Percentiles rank a stretch among this genome's conserved stretches.
These are phyloP conservation scores for Lytechinus variegatus DNA, from an alignment of 35 echinoderm and acorn worm genomes.

Conservation along the genomic window DNA sequence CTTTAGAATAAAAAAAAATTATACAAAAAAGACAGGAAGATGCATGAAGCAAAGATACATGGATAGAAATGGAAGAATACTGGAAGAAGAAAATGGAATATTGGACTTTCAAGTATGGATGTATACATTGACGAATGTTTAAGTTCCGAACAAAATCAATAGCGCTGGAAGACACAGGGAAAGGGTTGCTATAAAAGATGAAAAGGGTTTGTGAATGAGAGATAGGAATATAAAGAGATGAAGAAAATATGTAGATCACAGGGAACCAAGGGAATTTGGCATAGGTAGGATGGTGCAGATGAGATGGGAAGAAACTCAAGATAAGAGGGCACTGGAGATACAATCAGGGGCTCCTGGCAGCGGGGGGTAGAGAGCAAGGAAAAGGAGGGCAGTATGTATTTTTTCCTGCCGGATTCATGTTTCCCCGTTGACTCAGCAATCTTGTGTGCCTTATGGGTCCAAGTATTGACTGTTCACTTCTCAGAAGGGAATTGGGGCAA, in stretches of 20 bases:
- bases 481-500: not conserved
- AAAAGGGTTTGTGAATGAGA: not conserved
- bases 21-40: not conserved
- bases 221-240: not conserved
- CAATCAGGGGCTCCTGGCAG: not conserved
- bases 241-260: not conserved
- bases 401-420: constrained; percentile 10
- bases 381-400: constrained; percentile 3
- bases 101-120: not conserved
- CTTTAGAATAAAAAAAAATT: not conserved
- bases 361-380: not conserved
- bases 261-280: not conserved
- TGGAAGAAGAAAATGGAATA: not conserved
- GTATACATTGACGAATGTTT: not conserved
- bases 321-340: not conserved
- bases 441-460: not conserved
- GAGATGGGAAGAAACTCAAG: not conserved
- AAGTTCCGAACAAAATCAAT: not conserved
- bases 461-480: constrained; percentile 18
- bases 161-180: not conserved
- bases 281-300: not conserved
- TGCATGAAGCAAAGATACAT: not conserved
- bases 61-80: not conserved
- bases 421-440: not conserved
- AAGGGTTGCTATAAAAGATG: not conserved